A percentile compares a stretch with the other conserved stretches of the same genome.
Conservation (phyloP, 2,797 vertebrate genomes). For the Anolis apletophallus region DNA sequence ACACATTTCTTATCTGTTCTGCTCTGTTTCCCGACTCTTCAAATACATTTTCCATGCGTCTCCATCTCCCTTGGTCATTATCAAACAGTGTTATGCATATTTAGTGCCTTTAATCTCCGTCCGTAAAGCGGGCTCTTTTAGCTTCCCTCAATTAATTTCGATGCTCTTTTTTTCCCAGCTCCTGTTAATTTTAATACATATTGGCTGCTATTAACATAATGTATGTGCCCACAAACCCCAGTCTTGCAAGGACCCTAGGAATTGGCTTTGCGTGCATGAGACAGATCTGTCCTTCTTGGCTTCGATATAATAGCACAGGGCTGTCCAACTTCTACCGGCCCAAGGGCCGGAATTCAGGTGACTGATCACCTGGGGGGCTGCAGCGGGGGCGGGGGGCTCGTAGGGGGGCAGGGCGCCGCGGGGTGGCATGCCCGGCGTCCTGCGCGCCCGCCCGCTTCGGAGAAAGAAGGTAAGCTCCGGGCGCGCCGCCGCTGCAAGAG, state of each 20-base stretch:
- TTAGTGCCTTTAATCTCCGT: constrained; percentile 4
- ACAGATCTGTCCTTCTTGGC: background rate
- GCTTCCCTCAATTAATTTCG: background rate
- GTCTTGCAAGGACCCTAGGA: background rate
- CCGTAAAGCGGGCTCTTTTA: background rate
- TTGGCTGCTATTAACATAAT: constrained; percentile 6
- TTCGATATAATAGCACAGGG: background rate
- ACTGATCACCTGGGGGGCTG: too few species aligned
- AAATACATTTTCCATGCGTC: background rate
- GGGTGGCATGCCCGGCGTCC: too few species aligned
- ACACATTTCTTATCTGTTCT: background rate
- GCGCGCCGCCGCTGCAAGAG: too few species aligned
- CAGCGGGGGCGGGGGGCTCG: too few species aligned
- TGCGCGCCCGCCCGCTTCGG: too few species aligned
- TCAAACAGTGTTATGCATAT: background rate
- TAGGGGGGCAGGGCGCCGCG: too few species aligned
- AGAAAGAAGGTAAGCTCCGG: too few species aligned
- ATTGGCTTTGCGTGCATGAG: background rate
- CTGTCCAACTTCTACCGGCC: too few species aligned
- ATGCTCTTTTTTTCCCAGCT: background rate
- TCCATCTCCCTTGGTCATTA: background rate
- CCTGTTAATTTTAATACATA: constrained; percentile 16
- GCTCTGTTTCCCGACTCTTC: constrained; percentile 7
- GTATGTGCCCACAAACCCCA: background rate
- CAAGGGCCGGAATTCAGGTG: too few species aligned